These are phyloP conservation scores for Chloroceryle aenea DNA, from an alignment of 2,113 vertebrate genomes.

Conservation along the genomic window DNA sequence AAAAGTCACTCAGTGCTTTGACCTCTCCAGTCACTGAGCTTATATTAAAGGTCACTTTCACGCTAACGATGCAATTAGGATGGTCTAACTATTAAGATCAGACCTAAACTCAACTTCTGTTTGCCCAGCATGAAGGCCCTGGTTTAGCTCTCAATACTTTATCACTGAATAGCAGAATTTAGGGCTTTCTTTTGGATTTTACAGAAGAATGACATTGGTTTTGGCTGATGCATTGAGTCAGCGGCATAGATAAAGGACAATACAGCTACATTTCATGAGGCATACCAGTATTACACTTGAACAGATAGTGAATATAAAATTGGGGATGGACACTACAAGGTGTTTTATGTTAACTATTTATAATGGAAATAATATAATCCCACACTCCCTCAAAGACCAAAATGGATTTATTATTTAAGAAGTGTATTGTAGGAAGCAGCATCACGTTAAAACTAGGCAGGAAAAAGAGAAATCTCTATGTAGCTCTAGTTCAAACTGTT, in stretches of 20 bases:
- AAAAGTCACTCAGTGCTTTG: background rate
- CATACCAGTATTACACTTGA: rapidly evolving
- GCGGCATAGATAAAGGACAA: background rate
- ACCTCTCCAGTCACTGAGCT: background rate
- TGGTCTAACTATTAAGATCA: background rate
- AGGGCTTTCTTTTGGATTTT: background rate
- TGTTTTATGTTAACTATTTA: background rate
- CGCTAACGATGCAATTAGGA: rapidly evolving
- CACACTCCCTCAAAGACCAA: background rate
- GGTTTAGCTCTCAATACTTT: background rate
- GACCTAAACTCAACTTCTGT: background rate
- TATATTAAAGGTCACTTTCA: background rate
- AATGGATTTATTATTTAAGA: background rate
- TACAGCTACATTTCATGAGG: background rate
- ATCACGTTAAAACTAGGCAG: background rate
- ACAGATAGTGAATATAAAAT: background rate
- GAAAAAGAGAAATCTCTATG: background rate
- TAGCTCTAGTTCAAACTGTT: background rate
- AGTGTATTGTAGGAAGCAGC: background rate
- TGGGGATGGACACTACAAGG: background rate
- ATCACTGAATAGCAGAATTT: background rate
- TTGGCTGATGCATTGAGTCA: background rate
- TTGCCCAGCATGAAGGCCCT: background rate
- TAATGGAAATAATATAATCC: background rate
- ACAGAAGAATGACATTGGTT: rapidly evolving